Evolutionary conservation across 2,113 vertebrate genomes (phyloP).

Genomic region (Colinus virginianus): DNA sequence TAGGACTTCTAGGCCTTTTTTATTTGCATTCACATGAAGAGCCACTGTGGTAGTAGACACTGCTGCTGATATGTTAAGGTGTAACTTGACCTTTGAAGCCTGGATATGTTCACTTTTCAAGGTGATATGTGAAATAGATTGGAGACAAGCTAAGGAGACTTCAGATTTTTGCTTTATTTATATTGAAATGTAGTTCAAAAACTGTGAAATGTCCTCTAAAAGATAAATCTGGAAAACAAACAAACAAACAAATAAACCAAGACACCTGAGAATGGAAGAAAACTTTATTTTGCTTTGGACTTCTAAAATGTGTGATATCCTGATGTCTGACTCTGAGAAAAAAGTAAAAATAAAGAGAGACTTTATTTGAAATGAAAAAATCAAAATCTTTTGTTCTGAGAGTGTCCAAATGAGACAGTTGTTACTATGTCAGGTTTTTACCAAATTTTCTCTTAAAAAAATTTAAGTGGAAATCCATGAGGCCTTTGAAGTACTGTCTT

Average conservation of each 20-base stretch:
- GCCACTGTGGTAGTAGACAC: neutral
- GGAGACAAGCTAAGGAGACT: neutral
- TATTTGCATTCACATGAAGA: neutral
- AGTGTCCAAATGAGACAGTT: neutral
- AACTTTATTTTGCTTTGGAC: fast-evolving
- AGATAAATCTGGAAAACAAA: neutral
- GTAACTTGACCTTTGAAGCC: neutral
- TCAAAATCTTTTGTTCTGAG: neutral
- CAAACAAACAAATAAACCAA: neutral
- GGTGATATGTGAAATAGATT: neutral
- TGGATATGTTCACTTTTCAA: neutral
- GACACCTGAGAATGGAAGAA: fast-evolving
- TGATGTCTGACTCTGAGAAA: neutral
- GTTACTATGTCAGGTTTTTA: neutral
- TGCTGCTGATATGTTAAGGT: neutral
- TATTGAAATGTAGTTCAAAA: neutral
- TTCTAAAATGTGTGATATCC: neutral
- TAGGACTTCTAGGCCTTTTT: neutral
- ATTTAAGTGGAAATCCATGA: neutral
- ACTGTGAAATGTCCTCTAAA: neutral
- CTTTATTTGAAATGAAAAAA: neutral
- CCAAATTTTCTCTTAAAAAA: neutral
- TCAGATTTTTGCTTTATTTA: neutral
- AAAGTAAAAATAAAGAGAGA: neutral
- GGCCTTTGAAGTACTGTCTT: neutral